A percentile compares a stretch with the other conserved stretches of the same genome.
Evolutionary conservation across 2,113 vertebrate species (phyloP).

Genomic region (Blennius ocellaris): DNA sequence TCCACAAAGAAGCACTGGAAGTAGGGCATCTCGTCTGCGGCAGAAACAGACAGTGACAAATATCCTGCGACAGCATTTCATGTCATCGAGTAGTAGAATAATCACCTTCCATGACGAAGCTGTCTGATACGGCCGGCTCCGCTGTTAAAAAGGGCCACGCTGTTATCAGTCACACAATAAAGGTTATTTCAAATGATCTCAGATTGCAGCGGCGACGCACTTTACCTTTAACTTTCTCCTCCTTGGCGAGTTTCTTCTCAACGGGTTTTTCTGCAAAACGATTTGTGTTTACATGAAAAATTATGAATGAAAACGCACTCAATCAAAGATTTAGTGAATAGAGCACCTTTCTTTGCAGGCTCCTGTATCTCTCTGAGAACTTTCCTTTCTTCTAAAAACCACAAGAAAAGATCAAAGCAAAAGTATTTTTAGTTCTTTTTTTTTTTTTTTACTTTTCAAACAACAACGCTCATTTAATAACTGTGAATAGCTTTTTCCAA

Average conservation of each 20-base stretch:
- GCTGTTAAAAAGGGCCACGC: conserved; percentile 25
- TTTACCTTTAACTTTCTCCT: conserved; percentile 69
- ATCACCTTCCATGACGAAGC: conserved; percentile 65
- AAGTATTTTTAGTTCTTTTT: too few species aligned
- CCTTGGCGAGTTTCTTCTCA: conserved; percentile 69
- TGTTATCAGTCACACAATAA: conserved; percentile 3
- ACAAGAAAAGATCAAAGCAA: not conserved
- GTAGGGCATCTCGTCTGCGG: conserved; percentile 83
- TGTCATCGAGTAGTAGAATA: not conserved
- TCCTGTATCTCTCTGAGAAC: conserved; percentile 66
- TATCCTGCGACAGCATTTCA: too few species aligned
- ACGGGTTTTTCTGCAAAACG: conserved; percentile 53
- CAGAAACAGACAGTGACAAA: not conserved
- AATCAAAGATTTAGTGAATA: too few species aligned
- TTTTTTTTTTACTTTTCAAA: too few species aligned
- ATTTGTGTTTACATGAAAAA: not conserved
- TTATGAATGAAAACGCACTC: too few species aligned
- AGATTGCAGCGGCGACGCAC: not conserved
- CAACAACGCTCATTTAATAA: too few species aligned
- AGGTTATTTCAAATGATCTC: not conserved
- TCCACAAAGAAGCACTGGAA: conserved; percentile 88
- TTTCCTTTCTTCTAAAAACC: conserved; percentile 54
- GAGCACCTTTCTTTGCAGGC: conserved; percentile 64
- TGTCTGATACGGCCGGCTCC: conserved; percentile 55
- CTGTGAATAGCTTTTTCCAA: too few species aligned